Evolutionary conservation across 1,140 invertebrate genomes (phyloP).

Genomic region (Aphaenogaster rudis): DNA sequence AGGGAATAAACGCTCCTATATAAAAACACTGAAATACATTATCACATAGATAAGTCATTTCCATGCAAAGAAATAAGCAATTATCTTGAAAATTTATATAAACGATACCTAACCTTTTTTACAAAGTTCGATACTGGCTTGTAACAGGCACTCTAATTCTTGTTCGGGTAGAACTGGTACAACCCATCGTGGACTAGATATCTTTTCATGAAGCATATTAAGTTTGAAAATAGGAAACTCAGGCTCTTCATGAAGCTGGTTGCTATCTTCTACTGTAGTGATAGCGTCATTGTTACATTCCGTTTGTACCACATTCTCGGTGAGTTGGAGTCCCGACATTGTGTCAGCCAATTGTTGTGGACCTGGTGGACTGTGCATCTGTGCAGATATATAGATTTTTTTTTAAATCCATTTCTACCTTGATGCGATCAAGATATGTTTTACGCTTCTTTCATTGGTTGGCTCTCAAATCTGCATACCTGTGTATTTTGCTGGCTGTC

Average conservation of each 20-base stretch:
- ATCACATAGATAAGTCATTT: background rate
- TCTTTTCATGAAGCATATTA: constrained; percentile 97
- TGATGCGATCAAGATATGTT: background rate
- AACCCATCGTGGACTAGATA: constrained; percentile 97
- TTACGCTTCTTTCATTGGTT: background rate
- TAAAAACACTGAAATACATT: constrained; percentile 5
- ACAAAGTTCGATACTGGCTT: constrained; percentile 95
- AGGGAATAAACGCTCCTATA: background rate
- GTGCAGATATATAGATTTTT: background rate
- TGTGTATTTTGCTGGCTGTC: constrained; percentile 88
- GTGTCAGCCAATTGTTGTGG: constrained; percentile 85
- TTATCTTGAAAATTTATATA: background rate
- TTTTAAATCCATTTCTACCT: background rate
- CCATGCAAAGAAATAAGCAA: background rate
- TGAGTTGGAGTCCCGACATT: constrained; percentile 84
- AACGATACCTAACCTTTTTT: constrained; percentile 89
- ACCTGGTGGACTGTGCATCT: constrained; percentile 86
- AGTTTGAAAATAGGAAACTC: constrained; percentile 96
- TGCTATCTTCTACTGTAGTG: constrained; percentile 83
- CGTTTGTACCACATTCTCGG: constrained; percentile 82
- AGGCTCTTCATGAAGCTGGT: constrained; percentile 87
- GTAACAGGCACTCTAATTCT: constrained; percentile 96
- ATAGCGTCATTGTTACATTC: constrained; percentile 81
- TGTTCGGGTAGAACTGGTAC: constrained; percentile 98
- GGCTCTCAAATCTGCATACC: constrained; percentile 76